These are phyloP conservation scores for Volucella zonaria DNA, from an alignment of 2,888 invertebrate species.

Conservation along the genomic window DNA sequence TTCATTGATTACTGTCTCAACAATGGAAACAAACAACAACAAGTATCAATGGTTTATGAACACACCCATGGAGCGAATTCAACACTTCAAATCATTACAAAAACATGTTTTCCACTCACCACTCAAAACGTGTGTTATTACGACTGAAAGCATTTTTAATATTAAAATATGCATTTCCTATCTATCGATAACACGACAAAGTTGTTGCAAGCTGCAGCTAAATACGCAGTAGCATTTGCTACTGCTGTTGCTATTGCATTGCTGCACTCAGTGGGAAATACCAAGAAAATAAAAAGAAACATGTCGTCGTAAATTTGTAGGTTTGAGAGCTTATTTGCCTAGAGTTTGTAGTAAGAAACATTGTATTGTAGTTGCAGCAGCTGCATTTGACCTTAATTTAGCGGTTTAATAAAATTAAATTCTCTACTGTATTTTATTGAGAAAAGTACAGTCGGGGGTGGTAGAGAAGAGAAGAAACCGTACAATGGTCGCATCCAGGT, in stretches of 20 bases:
- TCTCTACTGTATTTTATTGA: conserved; percentile 5
- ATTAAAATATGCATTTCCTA: conserved; percentile 13
- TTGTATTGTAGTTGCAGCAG: conserved; percentile 50
- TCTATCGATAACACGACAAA: conserved; percentile 6
- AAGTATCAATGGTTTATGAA: neutral
- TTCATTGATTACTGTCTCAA: no score
- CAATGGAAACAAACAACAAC: no score
- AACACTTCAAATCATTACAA: neutral
- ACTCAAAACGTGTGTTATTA: conserved; percentile 22
- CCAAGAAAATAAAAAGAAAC: conserved; percentile 2
- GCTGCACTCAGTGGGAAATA: neutral
- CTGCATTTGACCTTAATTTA: conserved; percentile 58
- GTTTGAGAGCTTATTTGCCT: conserved; percentile 7
- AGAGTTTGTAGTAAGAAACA: conserved; percentile 29
- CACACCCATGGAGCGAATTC: neutral
- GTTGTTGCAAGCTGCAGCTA: neutral
- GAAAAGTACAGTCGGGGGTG: neutral
- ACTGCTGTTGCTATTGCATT: neutral
- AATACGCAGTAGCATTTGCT: conserved; percentile 41
- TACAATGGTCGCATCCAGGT: neutral
- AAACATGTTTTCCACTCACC: conserved; percentile 20
- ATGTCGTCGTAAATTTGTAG: neutral
- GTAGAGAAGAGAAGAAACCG: neutral
- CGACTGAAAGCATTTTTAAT: conserved; percentile 19
- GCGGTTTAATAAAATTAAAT: conserved; percentile 49